These are phyloP conservation scores for Nannospalax galili DNA, from an alignment of 2,113 vertebrate species.

Conservation along the genomic window DNA sequence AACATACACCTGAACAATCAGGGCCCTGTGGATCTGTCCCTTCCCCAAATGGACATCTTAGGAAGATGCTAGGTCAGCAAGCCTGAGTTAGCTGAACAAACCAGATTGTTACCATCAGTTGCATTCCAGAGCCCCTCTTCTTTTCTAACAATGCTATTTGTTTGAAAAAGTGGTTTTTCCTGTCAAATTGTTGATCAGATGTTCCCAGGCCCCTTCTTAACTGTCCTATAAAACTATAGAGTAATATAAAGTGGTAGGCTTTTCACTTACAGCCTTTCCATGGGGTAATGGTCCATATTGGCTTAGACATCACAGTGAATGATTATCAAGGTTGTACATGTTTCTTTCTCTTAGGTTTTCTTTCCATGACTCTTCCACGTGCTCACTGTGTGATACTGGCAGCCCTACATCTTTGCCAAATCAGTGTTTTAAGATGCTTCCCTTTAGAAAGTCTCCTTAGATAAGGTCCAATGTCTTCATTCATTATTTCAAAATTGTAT, in stretches of 20 bases:
- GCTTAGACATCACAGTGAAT: not conserved
- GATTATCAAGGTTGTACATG: fast-evolving
- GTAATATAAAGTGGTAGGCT: not conserved
- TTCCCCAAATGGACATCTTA: not conserved
- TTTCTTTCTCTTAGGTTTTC: not conserved
- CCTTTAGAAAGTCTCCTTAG: not conserved
- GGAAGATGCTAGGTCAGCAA: not conserved
- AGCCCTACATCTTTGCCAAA: too few relatives aligned
- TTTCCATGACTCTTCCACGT: not conserved
- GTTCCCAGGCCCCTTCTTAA: not conserved
- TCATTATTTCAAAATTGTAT: conserved; percentile 51
- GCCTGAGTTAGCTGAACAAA: not conserved
- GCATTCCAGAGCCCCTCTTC: not conserved
- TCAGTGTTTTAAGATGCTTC: not conserved
- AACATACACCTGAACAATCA: not conserved
- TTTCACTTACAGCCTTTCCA: not conserved
- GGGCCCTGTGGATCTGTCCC: not conserved
- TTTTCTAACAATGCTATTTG: not conserved
- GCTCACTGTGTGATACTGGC: not conserved
- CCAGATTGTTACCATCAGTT: not conserved
- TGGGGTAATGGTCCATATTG: not conserved
- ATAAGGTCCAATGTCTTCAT: not conserved
- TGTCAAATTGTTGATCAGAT: not conserved
- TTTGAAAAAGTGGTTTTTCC: not conserved
- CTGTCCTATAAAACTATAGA: not conserved